These are phyloP conservation scores for Coenonympha glycerion DNA, from an alignment of 2,888 invertebrate species.

Conservation along the genomic window DNA sequence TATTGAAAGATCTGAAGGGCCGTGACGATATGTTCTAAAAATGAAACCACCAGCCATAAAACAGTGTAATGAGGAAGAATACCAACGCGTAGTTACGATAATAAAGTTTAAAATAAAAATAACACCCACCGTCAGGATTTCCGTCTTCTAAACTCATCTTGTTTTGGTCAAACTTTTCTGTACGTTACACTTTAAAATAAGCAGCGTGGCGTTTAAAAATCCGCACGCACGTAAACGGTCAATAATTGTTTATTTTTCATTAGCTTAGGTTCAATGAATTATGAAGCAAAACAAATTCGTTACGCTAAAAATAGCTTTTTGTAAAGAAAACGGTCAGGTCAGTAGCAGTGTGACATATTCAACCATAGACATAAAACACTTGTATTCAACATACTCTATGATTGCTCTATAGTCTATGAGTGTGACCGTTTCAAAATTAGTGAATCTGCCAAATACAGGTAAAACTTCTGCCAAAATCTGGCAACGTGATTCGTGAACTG, in stretches of 20 bases:
- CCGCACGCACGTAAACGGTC: constrained; percentile 40
- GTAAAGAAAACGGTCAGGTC: too few relatives aligned
- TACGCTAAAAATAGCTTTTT: constrained; percentile 46
- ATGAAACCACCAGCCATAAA: constrained; percentile 31
- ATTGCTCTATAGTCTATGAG: too few relatives aligned
- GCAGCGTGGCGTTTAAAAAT: constrained; percentile 34
- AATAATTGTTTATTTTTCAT: constrained; percentile 52
- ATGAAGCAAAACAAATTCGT: constrained; percentile 53
- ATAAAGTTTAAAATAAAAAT: constrained; percentile 36
- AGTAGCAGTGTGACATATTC: too few relatives aligned
- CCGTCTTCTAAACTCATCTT: constrained; percentile 54
- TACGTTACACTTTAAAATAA: background rate
- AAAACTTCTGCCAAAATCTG: too few relatives aligned
- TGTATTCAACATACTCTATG: too few relatives aligned
- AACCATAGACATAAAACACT: too few relatives aligned
- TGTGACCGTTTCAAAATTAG: too few relatives aligned
- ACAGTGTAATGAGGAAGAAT: constrained; percentile 39
- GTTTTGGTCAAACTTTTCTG: constrained; percentile 27
- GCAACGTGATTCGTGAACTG: too few relatives aligned
- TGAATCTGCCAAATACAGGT: too few relatives aligned
- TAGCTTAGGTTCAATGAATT: constrained; percentile 34
- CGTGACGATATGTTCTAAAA: constrained; percentile 63
- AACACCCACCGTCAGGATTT: constrained; percentile 53
- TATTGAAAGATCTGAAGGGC: constrained; percentile 66
- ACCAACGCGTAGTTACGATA: constrained; percentile 56